A percentile compares a stretch with the other conserved stretches of the same genome.
These are phyloP conservation scores for Fratercula arctica DNA, from an alignment of 2,797 vertebrate species.

Conservation along the genomic window DNA sequence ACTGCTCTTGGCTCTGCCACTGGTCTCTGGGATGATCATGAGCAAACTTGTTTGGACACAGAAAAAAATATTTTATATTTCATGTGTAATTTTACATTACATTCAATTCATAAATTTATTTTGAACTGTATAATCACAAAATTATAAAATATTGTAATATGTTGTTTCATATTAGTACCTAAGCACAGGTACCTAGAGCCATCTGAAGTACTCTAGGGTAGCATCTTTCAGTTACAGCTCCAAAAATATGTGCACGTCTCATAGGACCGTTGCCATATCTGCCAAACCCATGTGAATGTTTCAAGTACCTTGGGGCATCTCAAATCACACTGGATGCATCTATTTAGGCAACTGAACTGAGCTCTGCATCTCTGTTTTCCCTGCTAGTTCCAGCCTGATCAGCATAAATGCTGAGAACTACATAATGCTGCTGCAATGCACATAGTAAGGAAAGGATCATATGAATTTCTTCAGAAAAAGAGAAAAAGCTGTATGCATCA, in stretches of 20 bases:
- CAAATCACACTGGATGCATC: background rate
- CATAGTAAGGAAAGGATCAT: background rate
- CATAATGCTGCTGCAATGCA: background rate
- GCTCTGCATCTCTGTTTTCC: background rate
- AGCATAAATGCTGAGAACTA: background rate
- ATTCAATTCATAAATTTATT: background rate
- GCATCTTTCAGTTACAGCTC: background rate
- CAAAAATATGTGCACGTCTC: background rate
- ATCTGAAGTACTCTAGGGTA: background rate
- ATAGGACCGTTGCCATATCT: background rate
- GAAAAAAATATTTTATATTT: background rate
- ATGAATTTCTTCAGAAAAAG: background rate
- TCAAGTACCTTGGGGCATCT: background rate
- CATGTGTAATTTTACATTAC: accelerated
- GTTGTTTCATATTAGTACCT: background rate
- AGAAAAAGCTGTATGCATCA: background rate
- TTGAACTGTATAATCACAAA: background rate
- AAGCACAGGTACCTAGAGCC: background rate
- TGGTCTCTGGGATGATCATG: accelerated
- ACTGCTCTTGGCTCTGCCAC: background rate
- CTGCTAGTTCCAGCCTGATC: background rate
- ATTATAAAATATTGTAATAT: background rate
- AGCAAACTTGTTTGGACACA: no score
- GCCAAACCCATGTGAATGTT: background rate
- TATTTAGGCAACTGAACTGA: background rate